Evolutionary conservation across 2,113 vertebrate species (phyloP).

Genomic region (Colistium nudipinnis): DNA sequence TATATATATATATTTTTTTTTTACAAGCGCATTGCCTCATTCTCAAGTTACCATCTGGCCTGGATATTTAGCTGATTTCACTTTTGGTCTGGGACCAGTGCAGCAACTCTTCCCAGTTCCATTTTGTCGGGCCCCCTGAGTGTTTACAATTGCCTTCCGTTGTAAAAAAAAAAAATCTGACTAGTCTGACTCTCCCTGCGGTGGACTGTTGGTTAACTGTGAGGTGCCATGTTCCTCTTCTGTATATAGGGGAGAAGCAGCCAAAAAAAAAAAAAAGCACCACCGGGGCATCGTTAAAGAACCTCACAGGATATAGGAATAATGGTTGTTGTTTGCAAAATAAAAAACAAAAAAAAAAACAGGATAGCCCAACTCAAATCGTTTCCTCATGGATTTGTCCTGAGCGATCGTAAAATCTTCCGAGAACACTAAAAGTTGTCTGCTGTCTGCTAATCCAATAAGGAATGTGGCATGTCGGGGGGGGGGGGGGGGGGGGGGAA

Average conservation of each 20-base stretch:
- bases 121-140: conserved; percentile 49
- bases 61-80: conserved; percentile 44
- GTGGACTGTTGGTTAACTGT: conserved; percentile 59
- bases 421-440: conserved; percentile 74
- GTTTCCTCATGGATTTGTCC: conserved; percentile 73
- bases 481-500: too few relatives aligned
- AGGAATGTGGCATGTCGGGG: conserved; percentile 49
- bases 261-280: conserved; percentile 51
- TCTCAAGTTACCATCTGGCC: conserved; percentile 48
- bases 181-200: conserved; percentile 42
- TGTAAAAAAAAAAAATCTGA: conserved; percentile 70
- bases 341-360: conserved; percentile 33
- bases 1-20: too few relatives aligned
- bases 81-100: conserved; percentile 23
- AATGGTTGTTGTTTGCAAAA: conserved; percentile 70
- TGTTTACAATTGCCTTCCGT: conserved; percentile 62
- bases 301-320: conserved; percentile 75
- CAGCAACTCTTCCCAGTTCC: conserved; percentile 29
- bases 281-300: conserved; percentile 66
- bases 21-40: conserved; percentile 59
- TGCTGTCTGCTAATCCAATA: conserved; percentile 73
- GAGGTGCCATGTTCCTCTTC: conserved; percentile 51
- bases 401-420: conserved; percentile 71
- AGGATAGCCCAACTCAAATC: conserved; percentile 69
- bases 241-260: conserved; percentile 35